Base-by-base conservation (phyloP, 2,113 vertebrate species). In the Trogon melanurus region DNA sequence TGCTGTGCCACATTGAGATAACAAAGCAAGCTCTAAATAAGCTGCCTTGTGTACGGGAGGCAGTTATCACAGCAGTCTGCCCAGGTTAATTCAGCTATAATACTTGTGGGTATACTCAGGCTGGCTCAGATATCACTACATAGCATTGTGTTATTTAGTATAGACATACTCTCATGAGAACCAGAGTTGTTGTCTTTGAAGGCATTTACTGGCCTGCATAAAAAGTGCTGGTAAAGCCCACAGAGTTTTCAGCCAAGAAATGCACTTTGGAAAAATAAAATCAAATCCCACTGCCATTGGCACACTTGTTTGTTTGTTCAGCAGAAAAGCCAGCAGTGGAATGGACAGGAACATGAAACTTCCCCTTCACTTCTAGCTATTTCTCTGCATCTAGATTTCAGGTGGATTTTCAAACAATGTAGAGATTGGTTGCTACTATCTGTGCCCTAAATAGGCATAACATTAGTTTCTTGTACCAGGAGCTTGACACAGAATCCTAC, bases 1-100 rank as follows among this genome's bases (percentile, higher is more conserved):
- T 38, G 85, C 87, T 88, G 22, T 70, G 74, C 84, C 78, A 89
- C 22, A 9, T 30, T 50, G 89, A 94, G 91, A 75, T 93, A 96
- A 94, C 95, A 95, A 91, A 97, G 94, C 89, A 82, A 93, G 89
- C 78, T 93, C 81, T 95, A 94, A 96, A 95, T 94, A 91, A 91
- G 93, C 80, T 94, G 73, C 78, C 85, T 82, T 19, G 74, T 87
- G 89, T 95, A 79, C 4, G 2, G 58, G 91, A 96, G 71, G 93
- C 91, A 7, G 47, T 97, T 95, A 93, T 89, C 95, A 91, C 94
- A 95, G 91, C 95, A 83, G 95, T 96, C 89, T 95, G 53, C 95
- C 89, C 91, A 91, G 94, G 95, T 95, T 96, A 96, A 96, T 96
- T 95, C 93, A 57, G 89, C 93, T 85, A n/a, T 88, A 32, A 90